A percentile compares a stretch with the other conserved stretches of the same genome.
These are phyloP conservation scores for Ceratoteleas bidentatus DNA, from an alignment of 1,140 invertebrate genomes.

Conservation along the genomic window DNA sequence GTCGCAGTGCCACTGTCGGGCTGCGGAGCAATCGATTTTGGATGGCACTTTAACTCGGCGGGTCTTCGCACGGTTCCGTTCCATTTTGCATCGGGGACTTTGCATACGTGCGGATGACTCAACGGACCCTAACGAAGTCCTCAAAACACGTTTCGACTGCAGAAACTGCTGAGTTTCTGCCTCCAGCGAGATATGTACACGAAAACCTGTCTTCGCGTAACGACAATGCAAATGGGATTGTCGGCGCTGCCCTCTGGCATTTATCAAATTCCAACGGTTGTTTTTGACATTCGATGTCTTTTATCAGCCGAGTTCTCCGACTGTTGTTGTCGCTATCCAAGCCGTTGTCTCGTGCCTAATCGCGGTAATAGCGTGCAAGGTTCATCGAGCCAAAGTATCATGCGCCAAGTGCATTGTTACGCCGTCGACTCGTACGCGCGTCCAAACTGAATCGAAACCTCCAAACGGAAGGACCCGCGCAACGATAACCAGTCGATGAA, in stretches of 20 bases:
- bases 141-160: too few species aligned
- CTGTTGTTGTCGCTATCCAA: too few species aligned
- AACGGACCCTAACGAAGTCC: not conserved
- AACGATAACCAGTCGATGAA: slow-evolving; percentile 1
- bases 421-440: not conserved
- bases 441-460: not conserved
- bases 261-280: too few species aligned
- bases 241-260: too few species aligned
- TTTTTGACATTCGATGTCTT: too few species aligned
- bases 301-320: too few species aligned
- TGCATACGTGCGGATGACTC: not conserved
- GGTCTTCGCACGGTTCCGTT: not conserved
- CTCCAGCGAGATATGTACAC: too few species aligned
- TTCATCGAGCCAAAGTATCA: slow-evolving; percentile 5
- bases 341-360: not conserved
- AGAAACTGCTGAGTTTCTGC: too few species aligned
- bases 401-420: slow-evolving; percentile 4
- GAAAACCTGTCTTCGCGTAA: too few species aligned
- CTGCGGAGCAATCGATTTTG: slow-evolving; percentile 1
- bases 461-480: not conserved
- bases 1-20: not conserved
- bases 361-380: slow-evolving; percentile 11
- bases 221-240: too few species aligned
- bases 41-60: not conserved
- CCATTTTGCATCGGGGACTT: not conserved